Evolutionary conservation across 1,140 invertebrate genomes (phyloP).

Genomic region (Zaprionus taronus): DNA sequence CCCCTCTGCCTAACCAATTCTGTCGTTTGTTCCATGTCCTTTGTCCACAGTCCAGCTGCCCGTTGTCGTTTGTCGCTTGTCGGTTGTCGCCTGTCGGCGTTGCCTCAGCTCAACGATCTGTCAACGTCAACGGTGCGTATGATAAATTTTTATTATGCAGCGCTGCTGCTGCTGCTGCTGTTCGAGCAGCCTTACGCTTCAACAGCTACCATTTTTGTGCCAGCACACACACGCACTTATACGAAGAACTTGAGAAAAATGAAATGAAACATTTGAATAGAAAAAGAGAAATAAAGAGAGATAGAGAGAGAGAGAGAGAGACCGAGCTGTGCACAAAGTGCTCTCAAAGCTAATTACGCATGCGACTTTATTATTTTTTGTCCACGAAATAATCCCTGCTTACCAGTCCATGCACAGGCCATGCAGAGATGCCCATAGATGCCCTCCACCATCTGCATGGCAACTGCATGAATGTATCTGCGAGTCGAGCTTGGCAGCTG

Average conservation of each 20-base stretch:
- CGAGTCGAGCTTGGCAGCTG: conserved; percentile 14
- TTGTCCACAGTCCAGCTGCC: conserved; percentile 23
- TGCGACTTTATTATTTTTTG: conserved; percentile 45
- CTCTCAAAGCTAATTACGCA: conserved; percentile 49
- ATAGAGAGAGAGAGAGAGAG: background rate
- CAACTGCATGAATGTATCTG: conserved; percentile 2
- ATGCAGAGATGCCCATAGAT: background rate
- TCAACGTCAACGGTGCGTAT: conserved; percentile 81
- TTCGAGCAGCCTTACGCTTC: conserved; percentile 31
- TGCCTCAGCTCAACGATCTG: conserved; percentile 68
- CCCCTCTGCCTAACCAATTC: background rate
- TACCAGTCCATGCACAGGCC: conserved; percentile 1
- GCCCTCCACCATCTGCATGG: background rate
- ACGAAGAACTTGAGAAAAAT: conserved; percentile 17
- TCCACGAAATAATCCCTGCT: conserved; percentile 25
- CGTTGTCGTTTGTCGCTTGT: conserved; percentile 23
- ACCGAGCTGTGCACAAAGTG: background rate
- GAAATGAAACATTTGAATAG: conserved; percentile 24
- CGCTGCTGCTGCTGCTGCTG: conserved; percentile 19
- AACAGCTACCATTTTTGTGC: conserved; percentile 28
- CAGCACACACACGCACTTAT: conserved; percentile 6
- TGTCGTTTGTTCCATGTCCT: conserved; percentile 19
- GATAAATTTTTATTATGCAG: conserved; percentile 78
- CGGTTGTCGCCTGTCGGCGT: conserved; percentile 39
- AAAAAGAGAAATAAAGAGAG: background rate